These are phyloP conservation scores for Heliornis fulica DNA, from an alignment of 2,113 vertebrate genomes.

Conservation along the genomic window DNA sequence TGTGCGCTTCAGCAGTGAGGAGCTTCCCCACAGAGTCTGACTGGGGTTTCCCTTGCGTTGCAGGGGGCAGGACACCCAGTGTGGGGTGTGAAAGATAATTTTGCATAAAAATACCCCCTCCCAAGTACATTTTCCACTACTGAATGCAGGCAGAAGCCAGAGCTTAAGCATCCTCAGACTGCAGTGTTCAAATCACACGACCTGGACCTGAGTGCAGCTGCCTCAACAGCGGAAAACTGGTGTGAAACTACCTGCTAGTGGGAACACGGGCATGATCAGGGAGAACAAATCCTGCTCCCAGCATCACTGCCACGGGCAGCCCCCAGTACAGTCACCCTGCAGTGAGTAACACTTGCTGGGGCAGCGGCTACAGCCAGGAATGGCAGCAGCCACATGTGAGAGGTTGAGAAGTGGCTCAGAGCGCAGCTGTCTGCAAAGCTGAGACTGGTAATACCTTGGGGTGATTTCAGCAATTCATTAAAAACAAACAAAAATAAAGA, in stretches of 20 bases:
- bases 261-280: fast-evolving
- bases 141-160: neutral
- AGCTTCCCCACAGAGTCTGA: neutral
- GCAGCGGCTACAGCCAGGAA: fast-evolving
- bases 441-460: fast-evolving
- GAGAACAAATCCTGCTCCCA: neutral
- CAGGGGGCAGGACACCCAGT: neutral
- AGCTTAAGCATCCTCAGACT: neutral
- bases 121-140: neutral
- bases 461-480: neutral
- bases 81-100: neutral
- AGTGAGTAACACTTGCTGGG: fast-evolving
- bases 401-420: too few relatives aligned
- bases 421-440: neutral
- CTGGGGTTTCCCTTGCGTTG: neutral
- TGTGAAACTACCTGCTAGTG: neutral
- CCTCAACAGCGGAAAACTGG: neutral
- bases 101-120: neutral
- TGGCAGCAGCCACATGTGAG: neutral
- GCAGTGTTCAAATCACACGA: neutral
- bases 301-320: fast-evolving
- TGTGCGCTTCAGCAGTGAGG: fast-evolving
- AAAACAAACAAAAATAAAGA: neutral
- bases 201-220: neutral
- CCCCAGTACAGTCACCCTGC: neutral